Base-by-base conservation (phyloP, 1,140 invertebrate genomes). In the Andricus grossulariae region DNA sequence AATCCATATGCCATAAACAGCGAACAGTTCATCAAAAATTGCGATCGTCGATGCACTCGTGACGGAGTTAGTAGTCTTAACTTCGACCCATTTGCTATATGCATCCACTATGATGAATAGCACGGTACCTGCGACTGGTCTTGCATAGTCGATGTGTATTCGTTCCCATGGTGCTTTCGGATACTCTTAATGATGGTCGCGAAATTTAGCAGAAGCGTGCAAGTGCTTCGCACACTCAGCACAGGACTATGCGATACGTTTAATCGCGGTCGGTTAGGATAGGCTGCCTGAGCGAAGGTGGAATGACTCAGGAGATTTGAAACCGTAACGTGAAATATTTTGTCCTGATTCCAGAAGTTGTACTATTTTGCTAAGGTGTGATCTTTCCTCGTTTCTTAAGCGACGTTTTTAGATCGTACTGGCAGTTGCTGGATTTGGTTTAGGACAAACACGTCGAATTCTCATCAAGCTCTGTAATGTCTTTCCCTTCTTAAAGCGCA, bases 91-190 rank as follows among this genome's bases (percentile, higher is more conserved):
- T 80, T 93, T 93, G 7, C 88, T 90, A 77, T 85, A 87, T 3
- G 90, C 86, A 75, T 93, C 91, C 0, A 92, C 87, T 1, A 93
- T 66, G 0, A 93, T 82, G 0, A 93, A 76, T 51, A 90, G 88
- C 78, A 85, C 81, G n/a, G 75, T 81, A 10, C 83, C 86, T 16
- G 83, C 74, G 15, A 92, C 85, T 7, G 90, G 88, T 18, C 90
- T 90, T 19, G 90, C 91, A 82, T 88, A 92, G 73, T 93, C 92
- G 5, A 91, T 84, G 73, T 93, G 92, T 0, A 92, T 50, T 50
- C 91, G 72, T 71, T n/a, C n/a, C n/a, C n/a, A n/a, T n/a, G n/a
- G n/a, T 88, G 75, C 82, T 51, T 75, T 85, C 0, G 91, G 83
- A 55, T 82, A 81, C 13, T 82, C 75, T 75, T 79, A 85, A 21